These are phyloP conservation scores for Myxocyprinus asiaticus DNA, from an alignment of 2,113 vertebrate species.

Conservation along the genomic window DNA sequence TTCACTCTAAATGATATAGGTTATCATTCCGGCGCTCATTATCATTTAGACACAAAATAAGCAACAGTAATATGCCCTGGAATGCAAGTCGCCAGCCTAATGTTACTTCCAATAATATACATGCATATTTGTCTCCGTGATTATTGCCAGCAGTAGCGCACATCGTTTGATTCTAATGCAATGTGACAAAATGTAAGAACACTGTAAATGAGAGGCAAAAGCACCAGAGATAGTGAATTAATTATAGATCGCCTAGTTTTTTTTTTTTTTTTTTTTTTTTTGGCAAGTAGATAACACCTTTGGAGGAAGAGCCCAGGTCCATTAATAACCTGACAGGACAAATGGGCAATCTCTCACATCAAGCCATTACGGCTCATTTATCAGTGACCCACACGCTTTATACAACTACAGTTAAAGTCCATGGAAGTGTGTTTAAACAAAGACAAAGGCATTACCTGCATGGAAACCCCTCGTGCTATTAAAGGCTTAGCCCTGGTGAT, in stretches of 20 bases:
- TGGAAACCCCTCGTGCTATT: conserved; percentile 79
- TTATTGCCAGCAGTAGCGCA: conserved; percentile 63
- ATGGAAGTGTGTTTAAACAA: conserved; percentile 82
- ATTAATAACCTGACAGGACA: conserved; percentile 79
- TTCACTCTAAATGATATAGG: conserved; percentile 75
- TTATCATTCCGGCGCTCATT: conserved; percentile 77
- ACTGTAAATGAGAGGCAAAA: conserved; percentile 67
- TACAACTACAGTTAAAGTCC: conserved; percentile 79
- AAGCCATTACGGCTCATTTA: conserved; percentile 80
- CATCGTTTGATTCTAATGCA: conserved; percentile 71
- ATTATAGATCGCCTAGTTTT: conserved; percentile 71
- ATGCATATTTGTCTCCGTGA: conserved; percentile 72
- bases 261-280: conserved; percentile 59
- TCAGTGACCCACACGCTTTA: conserved; percentile 77
- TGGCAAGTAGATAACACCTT: conserved; percentile 74
- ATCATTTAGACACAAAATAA: conserved; percentile 82
- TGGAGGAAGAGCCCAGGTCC: conserved; percentile 76
- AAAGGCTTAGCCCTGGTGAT: conserved; percentile 73
- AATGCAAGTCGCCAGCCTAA: conserved; percentile 68
- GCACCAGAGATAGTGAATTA: conserved; percentile 61
- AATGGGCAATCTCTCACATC: conserved; percentile 77
- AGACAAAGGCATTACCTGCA: conserved; percentile 79
- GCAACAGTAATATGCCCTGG: conserved; percentile 75
- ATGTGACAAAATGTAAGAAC: conserved; percentile 81
- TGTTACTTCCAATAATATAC: conserved; percentile 71